These are phyloP conservation scores for Eurystomus gularis DNA, from an alignment of 2,113 vertebrate species.

Conservation along the genomic window DNA sequence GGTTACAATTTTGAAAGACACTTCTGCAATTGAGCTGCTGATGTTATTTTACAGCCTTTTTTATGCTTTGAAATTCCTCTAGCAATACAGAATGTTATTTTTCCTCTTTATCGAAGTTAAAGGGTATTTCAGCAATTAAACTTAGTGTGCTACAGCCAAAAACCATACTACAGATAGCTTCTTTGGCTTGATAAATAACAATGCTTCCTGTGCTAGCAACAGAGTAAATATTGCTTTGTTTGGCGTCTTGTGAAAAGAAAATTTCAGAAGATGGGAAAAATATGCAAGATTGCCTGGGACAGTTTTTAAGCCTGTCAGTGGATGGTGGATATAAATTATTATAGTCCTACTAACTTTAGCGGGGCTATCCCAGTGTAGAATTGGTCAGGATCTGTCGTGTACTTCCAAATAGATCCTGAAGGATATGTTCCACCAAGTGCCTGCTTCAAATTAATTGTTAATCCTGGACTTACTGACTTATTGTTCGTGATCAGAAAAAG, in stretches of 20 bases:
- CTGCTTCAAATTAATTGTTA: neutral
- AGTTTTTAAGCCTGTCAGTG: neutral
- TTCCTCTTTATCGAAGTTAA: constrained; percentile 44
- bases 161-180: neutral
- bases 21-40: neutral
- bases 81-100: constrained; percentile 44
- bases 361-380: neutral
- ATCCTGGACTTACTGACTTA: neutral
- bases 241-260: neutral
- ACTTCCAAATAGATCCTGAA: neutral
- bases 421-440: neutral
- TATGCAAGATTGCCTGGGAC: neutral
- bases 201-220: neutral
- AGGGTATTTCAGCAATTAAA: constrained; percentile 30
- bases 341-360: neutral
- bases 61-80: constrained; percentile 36
- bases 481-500: neutral
- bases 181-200: constrained; percentile 2
- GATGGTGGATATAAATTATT: neutral
- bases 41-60: constrained; percentile 29
- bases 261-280: neutral
- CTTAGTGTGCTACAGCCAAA: neutral
- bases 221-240: neutral
- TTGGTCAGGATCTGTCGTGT: neutral
- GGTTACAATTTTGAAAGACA: constrained; percentile 19